Percentiles rank a stretch among this genome's conserved stretches.
These are phyloP conservation scores for Addax nasomaculatus DNA, from an alignment of 2,113 vertebrate genomes.

Conservation along the genomic window DNA sequence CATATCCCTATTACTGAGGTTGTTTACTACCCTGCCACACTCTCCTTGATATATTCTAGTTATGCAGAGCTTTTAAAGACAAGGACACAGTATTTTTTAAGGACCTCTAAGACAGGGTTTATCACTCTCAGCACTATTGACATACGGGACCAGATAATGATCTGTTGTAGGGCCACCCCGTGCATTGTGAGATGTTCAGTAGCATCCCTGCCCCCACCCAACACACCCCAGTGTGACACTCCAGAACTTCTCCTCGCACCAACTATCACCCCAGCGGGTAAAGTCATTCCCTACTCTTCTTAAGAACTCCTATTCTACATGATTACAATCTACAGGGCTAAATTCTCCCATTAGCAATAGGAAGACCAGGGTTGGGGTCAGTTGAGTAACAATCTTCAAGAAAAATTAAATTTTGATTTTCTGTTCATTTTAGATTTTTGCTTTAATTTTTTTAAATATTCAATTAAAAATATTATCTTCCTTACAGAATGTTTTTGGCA, in stretches of 20 bases:
- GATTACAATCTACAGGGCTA: background rate
- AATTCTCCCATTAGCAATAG: background rate
- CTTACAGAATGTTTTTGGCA: background rate
- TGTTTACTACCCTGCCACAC: background rate
- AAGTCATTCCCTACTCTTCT: background rate
- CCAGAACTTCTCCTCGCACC: background rate
- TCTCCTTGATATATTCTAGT: background rate
- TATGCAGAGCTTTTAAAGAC: background rate
- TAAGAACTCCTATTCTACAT: background rate
- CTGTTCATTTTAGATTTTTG: background rate
- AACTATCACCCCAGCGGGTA: fast-evolving
- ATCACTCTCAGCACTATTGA: background rate
- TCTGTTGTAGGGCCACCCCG: background rate
- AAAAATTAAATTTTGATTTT: background rate
- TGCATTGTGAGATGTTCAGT: background rate
- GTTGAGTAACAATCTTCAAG: background rate
- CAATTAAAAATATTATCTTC: background rate
- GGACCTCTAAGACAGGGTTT: background rate
- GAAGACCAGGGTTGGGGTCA: background rate
- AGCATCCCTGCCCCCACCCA: background rate
- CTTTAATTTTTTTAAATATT: background rate
- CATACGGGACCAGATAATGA: background rate
- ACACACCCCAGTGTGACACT: background rate
- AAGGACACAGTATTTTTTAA: background rate
- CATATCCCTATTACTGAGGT: background rate